phyloP scores from a whole-genome alignment of 2,797 vertebrate genomes.

The Poecilia gillii region DNA sequence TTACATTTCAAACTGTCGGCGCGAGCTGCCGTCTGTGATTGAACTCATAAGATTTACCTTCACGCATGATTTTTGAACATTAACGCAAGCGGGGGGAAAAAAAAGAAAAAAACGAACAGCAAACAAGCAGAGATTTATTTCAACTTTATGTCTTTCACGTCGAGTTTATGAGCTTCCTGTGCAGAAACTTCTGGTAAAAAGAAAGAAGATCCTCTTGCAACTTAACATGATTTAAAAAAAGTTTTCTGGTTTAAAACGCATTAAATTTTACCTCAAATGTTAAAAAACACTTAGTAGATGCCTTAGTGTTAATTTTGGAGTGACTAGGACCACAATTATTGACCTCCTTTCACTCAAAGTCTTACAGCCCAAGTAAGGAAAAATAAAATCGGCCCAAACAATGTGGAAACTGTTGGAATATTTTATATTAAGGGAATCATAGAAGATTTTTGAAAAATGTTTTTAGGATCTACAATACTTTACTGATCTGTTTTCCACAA shows the following conservation, averaged over 20 bases:
- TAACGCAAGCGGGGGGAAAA: neutral
- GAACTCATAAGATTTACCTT: conserved; percentile 23
- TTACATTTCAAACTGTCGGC: conserved; percentile 44
- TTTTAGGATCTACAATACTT: neutral
- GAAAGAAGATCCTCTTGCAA: neutral
- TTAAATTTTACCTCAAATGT: neutral
- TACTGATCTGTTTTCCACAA: neutral
- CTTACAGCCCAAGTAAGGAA: too few species aligned
- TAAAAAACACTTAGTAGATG: neutral
- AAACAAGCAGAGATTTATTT: neutral
- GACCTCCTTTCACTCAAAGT: too few species aligned
- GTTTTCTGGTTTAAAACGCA: neutral
- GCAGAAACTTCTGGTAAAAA: neutral
- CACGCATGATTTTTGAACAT: conserved; percentile 7
- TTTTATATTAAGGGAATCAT: too few species aligned
- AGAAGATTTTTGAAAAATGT: neutral
- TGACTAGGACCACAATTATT: too few species aligned
- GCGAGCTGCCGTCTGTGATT: conserved; percentile 20
- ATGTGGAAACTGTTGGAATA: too few species aligned
- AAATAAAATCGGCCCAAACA: too few species aligned
- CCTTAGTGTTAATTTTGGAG: neutral
- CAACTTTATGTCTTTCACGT: neutral
- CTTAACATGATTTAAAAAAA: neutral
- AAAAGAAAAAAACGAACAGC: neutral
- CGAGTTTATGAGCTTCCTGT: neutral